Base-by-base conservation (phyloP, 2,888 invertebrate genomes). In the Dione vanillae region DNA sequence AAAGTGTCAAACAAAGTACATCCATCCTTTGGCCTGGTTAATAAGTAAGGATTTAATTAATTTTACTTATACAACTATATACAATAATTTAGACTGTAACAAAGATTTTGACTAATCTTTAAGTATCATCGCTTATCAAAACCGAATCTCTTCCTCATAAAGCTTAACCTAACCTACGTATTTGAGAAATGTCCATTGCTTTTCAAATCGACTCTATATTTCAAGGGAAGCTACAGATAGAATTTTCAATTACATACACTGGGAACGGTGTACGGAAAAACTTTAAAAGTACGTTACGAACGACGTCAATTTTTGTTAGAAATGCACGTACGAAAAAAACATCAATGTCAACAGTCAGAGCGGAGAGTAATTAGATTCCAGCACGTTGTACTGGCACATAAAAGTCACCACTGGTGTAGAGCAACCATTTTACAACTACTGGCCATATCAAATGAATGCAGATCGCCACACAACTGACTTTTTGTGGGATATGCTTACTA, bases 291-390 rank as follows among this genome's bases (percentile, higher is more conserved):
- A 27, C 47, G 12, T 20, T 62, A 40, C 54, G 37, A 61, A 54
- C 69, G 54, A 69, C 54, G 62, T 69, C 64, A 61, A 54, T 69
- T 68, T 43, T 47, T 67, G 49, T 40, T 54, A 52, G 56, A 67
- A 65, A 65, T 61, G 58, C 68, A 72, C 71, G 71, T 64, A 72
- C 27, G 66, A 72, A 61, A 45, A 75, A 73, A 69, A 72, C 45
- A 49, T 43, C 68, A 70, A 73, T 69, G 74, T 75, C 70, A 76
- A 72, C 69, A 70, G 71, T 59, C 68, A 67, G 71, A 59, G 71
- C 70, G 68, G 65, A 70, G 65, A 65, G 76, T 79, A 78, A 79
- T 79, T 78, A 79, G 78, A 78, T 79, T 78, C 77, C 78, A 74
- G 73, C 75, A 58, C 70, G 75, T 75, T 76, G 76, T 74, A 74